These are phyloP conservation scores for Sitta europaea DNA, from an alignment of 2,113 vertebrate genomes.

Conservation along the genomic window DNA sequence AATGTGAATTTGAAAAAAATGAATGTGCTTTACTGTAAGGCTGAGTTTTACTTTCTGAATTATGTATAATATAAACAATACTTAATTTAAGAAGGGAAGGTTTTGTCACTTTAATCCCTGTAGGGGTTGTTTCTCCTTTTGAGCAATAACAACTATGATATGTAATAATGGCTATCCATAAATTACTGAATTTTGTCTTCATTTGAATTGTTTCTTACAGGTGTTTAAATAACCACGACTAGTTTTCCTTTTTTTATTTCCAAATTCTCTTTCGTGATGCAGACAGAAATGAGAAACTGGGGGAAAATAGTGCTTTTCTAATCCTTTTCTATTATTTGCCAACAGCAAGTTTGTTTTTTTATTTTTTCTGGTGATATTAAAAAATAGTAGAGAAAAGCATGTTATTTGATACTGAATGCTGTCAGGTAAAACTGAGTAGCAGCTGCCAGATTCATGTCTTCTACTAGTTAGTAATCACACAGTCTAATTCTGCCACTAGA, in stretches of 20 bases:
- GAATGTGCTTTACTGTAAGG: background rate
- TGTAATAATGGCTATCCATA: background rate
- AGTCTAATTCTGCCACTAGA: background rate
- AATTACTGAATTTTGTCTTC: background rate
- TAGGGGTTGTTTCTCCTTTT: background rate
- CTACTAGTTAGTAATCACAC: background rate
- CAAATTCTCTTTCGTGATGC: background rate
- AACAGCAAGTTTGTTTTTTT: background rate
- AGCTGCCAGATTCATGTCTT: background rate
- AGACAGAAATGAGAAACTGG: background rate
- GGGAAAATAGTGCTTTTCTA: background rate
- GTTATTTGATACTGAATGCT: background rate
- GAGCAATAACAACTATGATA: background rate
- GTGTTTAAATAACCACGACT: background rate
- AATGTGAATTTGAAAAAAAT: background rate
- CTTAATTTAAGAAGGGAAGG: background rate
- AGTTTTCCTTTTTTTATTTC: background rate
- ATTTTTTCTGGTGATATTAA: background rate
- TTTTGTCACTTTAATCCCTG: background rate
- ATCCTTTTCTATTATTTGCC: background rate
- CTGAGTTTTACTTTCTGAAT: background rate
- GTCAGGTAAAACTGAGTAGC: background rate
- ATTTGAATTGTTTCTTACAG: background rate
- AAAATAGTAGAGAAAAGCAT: background rate
- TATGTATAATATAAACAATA: background rate